Evolutionary conservation across 53 echinoderm and acorn worm species (phyloP), one percentile per base, ranked within the genome.

Genomic region (Arbacia lixula): DNA sequence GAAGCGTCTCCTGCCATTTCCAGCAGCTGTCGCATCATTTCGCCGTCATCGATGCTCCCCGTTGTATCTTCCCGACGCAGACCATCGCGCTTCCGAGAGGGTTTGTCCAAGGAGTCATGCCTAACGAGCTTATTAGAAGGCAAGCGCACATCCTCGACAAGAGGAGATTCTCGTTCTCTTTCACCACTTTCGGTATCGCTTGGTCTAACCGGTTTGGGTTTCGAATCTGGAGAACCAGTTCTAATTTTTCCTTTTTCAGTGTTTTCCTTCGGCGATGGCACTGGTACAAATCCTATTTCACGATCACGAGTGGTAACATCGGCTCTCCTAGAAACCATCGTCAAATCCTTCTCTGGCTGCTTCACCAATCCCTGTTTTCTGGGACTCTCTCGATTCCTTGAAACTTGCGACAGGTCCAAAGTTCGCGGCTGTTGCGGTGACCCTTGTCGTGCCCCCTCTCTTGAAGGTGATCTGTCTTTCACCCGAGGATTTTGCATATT

Each of bases 11-110:
- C 88, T 2, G 98, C 90, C 94, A 97, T 97, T 46, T 88, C 94
- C 51, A 97, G 53, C 10, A 97, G 86, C 81, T 94, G 94, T 39
- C 92, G 76, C 92, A 92, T 89, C 94, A 97, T 97, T 69, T 97
- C 98, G 10, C 87, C 87, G 16, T 97, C 98, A 60, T 97, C 90
- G 6, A 92, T 36, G 60, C 89, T 83, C 36, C 52, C 72, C 27
- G 41, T 49, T 30, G 27, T 52, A 61, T 81, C 29, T 38, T 60
- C 60, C 12, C 58, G 78, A 74, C 33, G 34, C 34, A 53, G 43
- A 69, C 40, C 21, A 41, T 69, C 27, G 27, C 41, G 69, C 42
- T 69, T 69, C 43, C 11, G 27, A 16, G 25, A 12, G 28, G 69
- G 12, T 42, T 41, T 41, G 43, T 69, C 46, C n/a, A n/a, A n/a